Conservation (phyloP, 2,797 vertebrate genomes). For the Schizopygopsis malacanthus region DNA sequence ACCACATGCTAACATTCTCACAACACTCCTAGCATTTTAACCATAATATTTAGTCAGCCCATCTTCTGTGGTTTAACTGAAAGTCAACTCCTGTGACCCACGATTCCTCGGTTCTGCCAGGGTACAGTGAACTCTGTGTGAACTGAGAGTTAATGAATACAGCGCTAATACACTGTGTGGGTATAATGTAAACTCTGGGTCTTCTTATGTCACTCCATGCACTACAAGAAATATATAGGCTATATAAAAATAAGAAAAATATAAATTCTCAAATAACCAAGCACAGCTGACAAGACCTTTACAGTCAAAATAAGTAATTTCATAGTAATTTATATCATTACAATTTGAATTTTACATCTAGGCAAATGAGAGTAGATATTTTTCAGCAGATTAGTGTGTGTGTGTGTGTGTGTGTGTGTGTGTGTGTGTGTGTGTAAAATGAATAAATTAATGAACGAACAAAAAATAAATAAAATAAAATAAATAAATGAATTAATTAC, state of each 20-base stretch:
- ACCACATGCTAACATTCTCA: slow-evolving; percentile 66
- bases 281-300: slow-evolving; percentile 3
- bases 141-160: slow-evolving; percentile 79
- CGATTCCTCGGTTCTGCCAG: slow-evolving; percentile 66
- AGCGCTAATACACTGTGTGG: slow-evolving; percentile 72
- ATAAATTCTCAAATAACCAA: slow-evolving; percentile 25
- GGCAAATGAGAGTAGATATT: background rate
- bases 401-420: too few species aligned
- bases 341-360: slow-evolving; percentile 21
- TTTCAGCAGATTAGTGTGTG: background rate
- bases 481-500: background rate
- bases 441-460: background rate
- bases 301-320: slow-evolving; percentile 11
- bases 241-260: background rate
- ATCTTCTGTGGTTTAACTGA: slow-evolving; percentile 70
- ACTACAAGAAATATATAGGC: background rate
- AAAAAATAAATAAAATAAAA: too few species aligned
- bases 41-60: slow-evolving; percentile 75
- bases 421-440: too few species aligned
- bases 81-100: slow-evolving; percentile 68
- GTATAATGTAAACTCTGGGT: slow-evolving; percentile 68
- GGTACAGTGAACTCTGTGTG: slow-evolving; percentile 74
- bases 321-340: background rate
- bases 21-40: slow-evolving; percentile 67
- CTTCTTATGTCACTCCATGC: slow-evolving; percentile 77